These are phyloP conservation scores for Cheirogaleus medius DNA, from an alignment of 2,113 vertebrate species.

Conservation along the genomic window DNA sequence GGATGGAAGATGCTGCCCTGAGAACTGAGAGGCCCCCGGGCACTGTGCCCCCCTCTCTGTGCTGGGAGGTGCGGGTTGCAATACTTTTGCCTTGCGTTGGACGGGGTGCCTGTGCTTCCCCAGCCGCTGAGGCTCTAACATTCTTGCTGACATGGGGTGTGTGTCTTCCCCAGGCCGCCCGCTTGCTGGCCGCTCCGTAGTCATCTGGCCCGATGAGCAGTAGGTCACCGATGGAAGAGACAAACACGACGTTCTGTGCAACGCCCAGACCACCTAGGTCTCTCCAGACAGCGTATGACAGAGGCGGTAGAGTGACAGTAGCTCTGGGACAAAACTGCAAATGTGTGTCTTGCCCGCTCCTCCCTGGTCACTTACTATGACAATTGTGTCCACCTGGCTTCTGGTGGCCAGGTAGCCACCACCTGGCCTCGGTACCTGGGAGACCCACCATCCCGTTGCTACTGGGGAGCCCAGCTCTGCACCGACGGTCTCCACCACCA, in stretches of 20 bases:
- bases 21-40: neutral
- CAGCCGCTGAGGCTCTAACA: neutral
- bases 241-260: accelerated
- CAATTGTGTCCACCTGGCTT: neutral
- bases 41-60: neutral
- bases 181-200: neutral
- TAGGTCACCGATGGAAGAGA: no score
- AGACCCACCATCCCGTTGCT: neutral
- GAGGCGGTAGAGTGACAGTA: neutral
- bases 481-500: neutral
- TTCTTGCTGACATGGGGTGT: no score
- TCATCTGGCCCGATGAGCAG: accelerated
- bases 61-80: neutral
- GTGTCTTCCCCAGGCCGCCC: no score
- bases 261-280: accelerated
- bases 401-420: neutral
- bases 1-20: neutral
- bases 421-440: neutral
- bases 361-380: neutral
- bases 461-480: neutral
- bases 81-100: neutral
- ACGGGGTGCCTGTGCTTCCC: accelerated
- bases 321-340: neutral
- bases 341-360: no score
- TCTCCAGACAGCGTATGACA: neutral